These are phyloP conservation scores for Strigamia maritima DNA, from an alignment of 2,888 invertebrate genomes.

Conservation along the genomic window DNA sequence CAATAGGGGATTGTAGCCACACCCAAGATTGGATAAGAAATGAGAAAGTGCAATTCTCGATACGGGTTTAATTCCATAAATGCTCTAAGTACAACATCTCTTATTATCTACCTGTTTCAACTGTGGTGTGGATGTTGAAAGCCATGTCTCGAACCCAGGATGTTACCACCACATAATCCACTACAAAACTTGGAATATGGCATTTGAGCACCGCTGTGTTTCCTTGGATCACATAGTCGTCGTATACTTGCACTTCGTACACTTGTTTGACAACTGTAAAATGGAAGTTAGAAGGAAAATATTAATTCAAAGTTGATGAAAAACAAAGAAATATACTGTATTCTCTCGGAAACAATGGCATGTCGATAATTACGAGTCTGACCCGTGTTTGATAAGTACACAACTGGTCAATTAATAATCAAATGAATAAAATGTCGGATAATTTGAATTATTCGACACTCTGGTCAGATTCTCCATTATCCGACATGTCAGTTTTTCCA, in stretches of 20 bases:
- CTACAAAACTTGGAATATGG: constrained; percentile 18
- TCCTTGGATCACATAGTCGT: constrained; percentile 7
- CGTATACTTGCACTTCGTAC: constrained; percentile 24
- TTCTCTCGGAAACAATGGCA: not conserved
- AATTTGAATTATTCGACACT: too few species aligned
- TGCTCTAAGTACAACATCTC: not conserved
- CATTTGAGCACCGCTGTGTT: not conserved
- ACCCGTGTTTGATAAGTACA: too few species aligned
- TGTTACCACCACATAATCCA: constrained; percentile 13
- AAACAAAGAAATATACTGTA: not conserved
- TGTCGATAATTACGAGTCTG: not conserved
- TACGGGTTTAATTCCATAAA: not conserved
- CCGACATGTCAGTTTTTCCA: too few species aligned
- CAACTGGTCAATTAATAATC: too few species aligned
- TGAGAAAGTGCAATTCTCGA: not conserved
- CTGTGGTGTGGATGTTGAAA: constrained; percentile 9
- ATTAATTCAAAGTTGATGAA: not conserved
- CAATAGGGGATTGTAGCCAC: not conserved
- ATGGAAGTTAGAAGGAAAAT: not conserved
- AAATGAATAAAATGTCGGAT: too few species aligned
- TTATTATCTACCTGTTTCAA: constrained; percentile 24
- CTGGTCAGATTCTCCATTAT: too few species aligned
- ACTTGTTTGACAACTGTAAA: constrained; percentile 24
- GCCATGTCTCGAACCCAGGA: constrained; percentile 25
- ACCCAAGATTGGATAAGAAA: constrained; percentile 23